Base-by-base conservation (phyloP, 2,797 vertebrate genomes). In the Australoheros facetus region DNA sequence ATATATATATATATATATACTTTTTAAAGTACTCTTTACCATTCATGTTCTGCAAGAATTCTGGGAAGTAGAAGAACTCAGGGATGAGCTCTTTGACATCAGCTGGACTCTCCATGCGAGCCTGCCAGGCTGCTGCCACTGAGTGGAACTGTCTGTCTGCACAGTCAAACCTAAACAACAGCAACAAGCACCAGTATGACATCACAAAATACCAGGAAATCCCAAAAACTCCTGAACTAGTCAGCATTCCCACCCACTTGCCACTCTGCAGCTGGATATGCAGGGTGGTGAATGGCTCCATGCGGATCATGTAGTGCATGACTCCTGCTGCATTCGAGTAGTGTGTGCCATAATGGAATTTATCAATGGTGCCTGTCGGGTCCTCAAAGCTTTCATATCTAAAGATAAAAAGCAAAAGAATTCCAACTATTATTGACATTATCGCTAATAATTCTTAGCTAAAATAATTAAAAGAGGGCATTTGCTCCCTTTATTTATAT, bases 261-360 rank as follows among this genome's bases (percentile, higher is more conserved):
- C 98, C 97, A 1, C 97, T 98, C 95, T 99, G 98, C 91, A 99
- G 95, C 95, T 99, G 98, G 91, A 99, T 97, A 56, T 99, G 98
- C 86, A 99, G 94, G 2, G 95, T 97, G 84, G 98, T 99, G 92
- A 99, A 98, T 2, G 98, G 98, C 87, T 99, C 98, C 53, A 96
- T 96, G 66, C 98, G 97, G 94, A 99, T 99, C 96, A 99, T 96
- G 96, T 99, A 99, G 96, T 99, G 98, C 98, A 99, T 99, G 91
- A 99, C 98, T 1, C 98, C 98, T 0, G 98, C 98, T 0, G 98
- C 98, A 1, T 99, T 99, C 76, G 98, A 99, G 94, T 99, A 99
- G 95, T 99, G 98, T 9, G 98, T 99, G 85, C 98, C 98, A 0
- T 99, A 99, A 94, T 99, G 98, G 93, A 99, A 99, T 94, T 97